A percentile compares a stretch with the other conserved stretches of the same genome.
Conservation (phyloP, 2,888 invertebrate species). For the Ceramica pisi region DNA sequence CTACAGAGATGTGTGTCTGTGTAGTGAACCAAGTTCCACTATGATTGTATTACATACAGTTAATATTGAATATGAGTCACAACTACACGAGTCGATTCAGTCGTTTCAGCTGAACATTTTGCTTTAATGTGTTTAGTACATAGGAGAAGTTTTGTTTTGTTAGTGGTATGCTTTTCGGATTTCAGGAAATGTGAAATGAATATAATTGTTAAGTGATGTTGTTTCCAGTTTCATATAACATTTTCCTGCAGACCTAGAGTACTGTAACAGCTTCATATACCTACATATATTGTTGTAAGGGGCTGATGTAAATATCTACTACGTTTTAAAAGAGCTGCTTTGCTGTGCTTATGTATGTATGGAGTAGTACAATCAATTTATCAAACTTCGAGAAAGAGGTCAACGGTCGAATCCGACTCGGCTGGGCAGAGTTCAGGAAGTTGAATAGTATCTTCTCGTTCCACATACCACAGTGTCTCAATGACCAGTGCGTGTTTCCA, state of each 20-base stretch:
- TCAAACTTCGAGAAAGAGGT: no score
- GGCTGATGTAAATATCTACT: no score
- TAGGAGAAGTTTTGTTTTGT: slow-evolving; percentile 13
- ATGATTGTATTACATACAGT: slow-evolving; percentile 37
- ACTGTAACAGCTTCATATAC: no score
- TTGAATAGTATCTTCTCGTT: no score
- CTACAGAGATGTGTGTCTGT: slow-evolving; percentile 18
- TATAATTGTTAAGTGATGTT: background rate
- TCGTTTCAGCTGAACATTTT: slow-evolving; percentile 28
- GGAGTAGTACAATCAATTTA: no score
- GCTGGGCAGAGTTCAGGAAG: no score
- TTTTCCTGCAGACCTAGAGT: background rate
- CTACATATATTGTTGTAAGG: no score
- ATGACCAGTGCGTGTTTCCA: no score
- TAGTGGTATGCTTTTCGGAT: background rate
- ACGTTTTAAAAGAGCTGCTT: no score
- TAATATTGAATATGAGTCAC: slow-evolving; percentile 43
- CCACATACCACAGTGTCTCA: no score
- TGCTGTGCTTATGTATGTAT: no score
- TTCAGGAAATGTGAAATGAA: slow-evolving; percentile 2
- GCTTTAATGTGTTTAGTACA: slow-evolving; percentile 34
- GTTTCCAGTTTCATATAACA: background rate
- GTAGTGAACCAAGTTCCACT: slow-evolving; percentile 31
- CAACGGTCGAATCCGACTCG: no score
- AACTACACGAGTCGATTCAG: slow-evolving; percentile 21